These are phyloP conservation scores for Champsocephalus gunnari DNA, from an alignment of 2,797 vertebrate genomes.

Conservation along the genomic window DNA sequence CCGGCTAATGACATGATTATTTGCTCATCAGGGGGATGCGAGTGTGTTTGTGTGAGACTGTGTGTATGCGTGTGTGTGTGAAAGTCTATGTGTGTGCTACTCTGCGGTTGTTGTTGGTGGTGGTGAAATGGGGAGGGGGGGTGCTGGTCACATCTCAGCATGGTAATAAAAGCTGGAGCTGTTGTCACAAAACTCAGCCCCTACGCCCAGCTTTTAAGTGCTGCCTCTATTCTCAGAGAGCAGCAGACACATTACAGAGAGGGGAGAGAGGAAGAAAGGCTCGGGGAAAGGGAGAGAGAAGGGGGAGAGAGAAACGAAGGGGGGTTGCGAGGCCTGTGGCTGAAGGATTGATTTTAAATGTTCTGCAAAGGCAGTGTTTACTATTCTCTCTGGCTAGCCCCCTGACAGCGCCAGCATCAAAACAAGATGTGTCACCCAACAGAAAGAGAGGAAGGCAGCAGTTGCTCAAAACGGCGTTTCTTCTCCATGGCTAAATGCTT, in stretches of 20 bases:
- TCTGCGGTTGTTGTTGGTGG: constrained; percentile 2
- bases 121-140: constrained; percentile 7
- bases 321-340: constrained; percentile 71
- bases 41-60: constrained; percentile 34
- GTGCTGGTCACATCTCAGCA: constrained; percentile 73
- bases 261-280: constrained; percentile 59
- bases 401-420: constrained; percentile 79
- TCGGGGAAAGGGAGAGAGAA: constrained; percentile 38
- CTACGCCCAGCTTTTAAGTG: constrained; percentile 76
- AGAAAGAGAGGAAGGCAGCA: constrained; percentile 33
- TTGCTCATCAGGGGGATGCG: constrained; percentile 77
- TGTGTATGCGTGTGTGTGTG: constrained; percentile 28
- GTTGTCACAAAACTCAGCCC: constrained; percentile 77
- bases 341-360: constrained; percentile 87
- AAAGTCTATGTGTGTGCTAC: constrained; percentile 29
- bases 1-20: constrained; percentile 81
- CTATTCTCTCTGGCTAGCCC: constrained; percentile 77
- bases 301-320: constrained; percentile 39
- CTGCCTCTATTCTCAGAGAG: constrained; percentile 77
- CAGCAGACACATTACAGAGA: constrained; percentile 77
- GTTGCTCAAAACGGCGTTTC: constrained; percentile 49
- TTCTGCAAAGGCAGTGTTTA: constrained; percentile 83
- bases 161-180: constrained; percentile 77
- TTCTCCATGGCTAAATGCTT: constrained; percentile 45
- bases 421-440: constrained; percentile 72